phyloP scores from a whole-genome alignment of 2,888 invertebrate species.

The Hololepta plana region DNA sequence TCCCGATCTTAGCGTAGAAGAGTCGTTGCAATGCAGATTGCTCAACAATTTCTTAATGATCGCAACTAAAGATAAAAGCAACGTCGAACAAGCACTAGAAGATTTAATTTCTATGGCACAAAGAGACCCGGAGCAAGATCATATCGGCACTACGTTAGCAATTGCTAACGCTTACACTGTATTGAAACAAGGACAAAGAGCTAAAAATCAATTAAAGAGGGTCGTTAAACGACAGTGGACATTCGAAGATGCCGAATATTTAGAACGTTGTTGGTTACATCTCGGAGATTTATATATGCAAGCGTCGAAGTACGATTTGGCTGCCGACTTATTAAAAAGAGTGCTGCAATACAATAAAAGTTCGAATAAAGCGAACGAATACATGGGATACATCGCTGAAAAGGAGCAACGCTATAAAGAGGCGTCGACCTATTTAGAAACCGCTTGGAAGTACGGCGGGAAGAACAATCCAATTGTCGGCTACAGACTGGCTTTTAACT shows the following conservation, averaged over 20 bases:
- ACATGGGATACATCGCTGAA: constrained; percentile 69
- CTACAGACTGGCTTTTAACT: constrained; percentile 81
- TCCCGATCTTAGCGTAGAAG: constrained; percentile 39
- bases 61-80: constrained; percentile 66
- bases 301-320: constrained; percentile 69
- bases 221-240: constrained; percentile 77
- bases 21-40: constrained; percentile 47
- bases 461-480: constrained; percentile 72
- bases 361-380: constrained; percentile 81
- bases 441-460: constrained; percentile 74
- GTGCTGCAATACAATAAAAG: constrained; percentile 72
- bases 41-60: constrained; percentile 67
- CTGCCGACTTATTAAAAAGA: constrained; percentile 61
- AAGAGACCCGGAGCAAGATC: constrained; percentile 53
- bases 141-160: constrained; percentile 74
- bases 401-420: constrained; percentile 82
- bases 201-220: constrained; percentile 82
- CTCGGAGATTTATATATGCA: constrained; percentile 81
- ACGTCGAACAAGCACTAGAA: constrained; percentile 68
- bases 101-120: constrained; percentile 54
- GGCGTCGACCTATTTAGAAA: constrained; percentile 65
- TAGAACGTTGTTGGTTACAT: constrained; percentile 89
- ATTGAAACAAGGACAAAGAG: constrained; percentile 77
- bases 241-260: constrained; percentile 88
- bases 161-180: constrained; percentile 55